Evolutionary conservation across 1,140 invertebrate genomes (phyloP), one percentile per base, ranked within the genome.

Genomic region (Oryctes rhinoceros): DNA sequence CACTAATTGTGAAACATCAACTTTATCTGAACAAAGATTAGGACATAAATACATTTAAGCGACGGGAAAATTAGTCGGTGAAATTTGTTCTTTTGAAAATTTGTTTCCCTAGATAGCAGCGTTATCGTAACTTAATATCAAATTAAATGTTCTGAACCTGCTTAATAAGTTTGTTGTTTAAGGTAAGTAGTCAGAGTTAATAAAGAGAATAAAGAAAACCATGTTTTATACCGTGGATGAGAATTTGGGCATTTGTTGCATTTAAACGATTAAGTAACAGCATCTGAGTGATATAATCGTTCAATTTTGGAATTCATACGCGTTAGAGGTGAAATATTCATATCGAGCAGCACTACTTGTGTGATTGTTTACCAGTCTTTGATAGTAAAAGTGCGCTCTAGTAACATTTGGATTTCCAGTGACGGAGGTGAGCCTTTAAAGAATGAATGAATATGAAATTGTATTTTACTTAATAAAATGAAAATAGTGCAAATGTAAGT

Each of bases 11-110:
- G 5, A 59, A 59, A 59, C 15, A 59, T 59, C n/a, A 6, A 59
- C 53, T 13, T 59, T 59, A 59, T 59, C 13, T n/a, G 53, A 18
- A 59, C 53, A 18, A 59, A 59, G 15, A 59, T 59, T 59, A 59
- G 2, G n/a, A 59, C 53, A 59, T 59, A 59, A 59, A 59, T 59
- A 59, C 13, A n/a, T 7, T 15, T 59, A 7, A 59, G 18, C 18
- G 53, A 59, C 53, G 18, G 5, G 53, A n/a, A 18, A 59, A 59
- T 18, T 18, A 59, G 10, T 59, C n/a, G 15, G 53, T 18, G 18
- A 59, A 59, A 6, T 59, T 59, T 59, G 15, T 18, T 59, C 53
- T 59, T 59, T 59, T 18, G 53, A 59, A 59, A 59, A 59, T 59
- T 53, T 59, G 18, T 18, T 59, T 59, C 18, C 18, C 6, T 59